A percentile compares a stretch with the other conserved stretches of the same genome.
Conservation (phyloP, 2,113 vertebrate species). For the Rhynchopsitta pachyrhyncha region DNA sequence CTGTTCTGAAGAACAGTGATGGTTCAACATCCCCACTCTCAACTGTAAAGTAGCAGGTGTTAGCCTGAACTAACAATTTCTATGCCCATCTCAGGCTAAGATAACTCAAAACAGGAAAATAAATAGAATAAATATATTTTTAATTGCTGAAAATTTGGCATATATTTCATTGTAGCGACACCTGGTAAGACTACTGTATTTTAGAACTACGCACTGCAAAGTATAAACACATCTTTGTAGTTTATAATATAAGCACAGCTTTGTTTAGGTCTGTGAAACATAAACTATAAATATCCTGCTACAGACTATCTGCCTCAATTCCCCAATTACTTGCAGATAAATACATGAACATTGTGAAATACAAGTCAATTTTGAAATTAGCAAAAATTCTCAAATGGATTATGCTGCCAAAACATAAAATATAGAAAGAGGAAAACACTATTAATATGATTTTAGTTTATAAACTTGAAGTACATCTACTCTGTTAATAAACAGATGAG, state of each 20-base stretch:
- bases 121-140: not conserved
- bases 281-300: slow-evolving; percentile 26
- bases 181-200: slow-evolving; percentile 27
- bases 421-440: not conserved
- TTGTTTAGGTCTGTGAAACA: slow-evolving; percentile 49
- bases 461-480: not conserved
- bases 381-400: not conserved
- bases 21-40: not conserved
- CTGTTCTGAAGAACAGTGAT: not conserved
- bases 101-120: slow-evolving; percentile 39
- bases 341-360: not conserved
- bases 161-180: slow-evolving; percentile 40
- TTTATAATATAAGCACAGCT: slow-evolving; percentile 50
- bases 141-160: slow-evolving; percentile 40
- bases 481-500: not conserved
- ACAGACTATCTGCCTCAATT: not conserved
- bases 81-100: not conserved
- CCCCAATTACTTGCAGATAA: not conserved
- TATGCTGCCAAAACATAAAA: not conserved
- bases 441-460: not conserved
- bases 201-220: slow-evolving; percentile 46
- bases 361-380: not conserved
- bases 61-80: not conserved
- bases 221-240: slow-evolving; percentile 18
- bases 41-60: not conserved